Conservation (phyloP, 2,888 invertebrate genomes). For the Colletes collaris region DNA sequence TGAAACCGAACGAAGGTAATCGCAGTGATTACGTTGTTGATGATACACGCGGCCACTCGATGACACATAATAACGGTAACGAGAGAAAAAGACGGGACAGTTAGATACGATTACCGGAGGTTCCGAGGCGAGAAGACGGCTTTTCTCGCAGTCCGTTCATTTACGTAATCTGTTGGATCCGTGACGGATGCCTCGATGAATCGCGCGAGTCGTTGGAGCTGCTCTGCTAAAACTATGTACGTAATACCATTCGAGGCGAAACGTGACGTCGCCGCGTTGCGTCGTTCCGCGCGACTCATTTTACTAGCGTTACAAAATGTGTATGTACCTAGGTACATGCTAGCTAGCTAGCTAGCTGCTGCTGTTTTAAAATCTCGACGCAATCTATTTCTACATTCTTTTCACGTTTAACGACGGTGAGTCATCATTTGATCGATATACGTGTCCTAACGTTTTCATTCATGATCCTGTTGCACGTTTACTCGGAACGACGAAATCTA, state of each 20-base stretch:
- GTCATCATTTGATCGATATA: too few relatives aligned
- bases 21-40: slow-evolving; percentile 62
- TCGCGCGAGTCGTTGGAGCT: slow-evolving; percentile 26
- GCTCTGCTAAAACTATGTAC: not conserved
- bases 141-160: slow-evolving; percentile 56
- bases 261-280: slow-evolving; percentile 1
- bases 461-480: too few relatives aligned
- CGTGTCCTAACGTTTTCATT: too few relatives aligned
- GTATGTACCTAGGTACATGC: too few relatives aligned
- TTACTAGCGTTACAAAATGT: slow-evolving; percentile 18
- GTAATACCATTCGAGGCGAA: not conserved
- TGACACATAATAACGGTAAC: slow-evolving; percentile 64
- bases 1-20: slow-evolving; percentile 68
- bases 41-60: slow-evolving; percentile 50
- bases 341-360: not conserved
- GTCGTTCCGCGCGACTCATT: slow-evolving; percentile 14
- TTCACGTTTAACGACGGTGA: not conserved
- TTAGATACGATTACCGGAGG: slow-evolving; percentile 64
- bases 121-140: slow-evolving; percentile 24
- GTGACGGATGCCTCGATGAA: slow-evolving; percentile 34
- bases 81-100: slow-evolving; percentile 66
- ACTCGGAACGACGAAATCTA: slow-evolving; percentile 27
- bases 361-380: slow-evolving; percentile 2
- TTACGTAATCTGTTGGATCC: slow-evolving; percentile 48
- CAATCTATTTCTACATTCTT: slow-evolving; percentile 21